Conservation (phyloP, 2,888 invertebrate genomes). For the Coelopa pilipes region DNA sequence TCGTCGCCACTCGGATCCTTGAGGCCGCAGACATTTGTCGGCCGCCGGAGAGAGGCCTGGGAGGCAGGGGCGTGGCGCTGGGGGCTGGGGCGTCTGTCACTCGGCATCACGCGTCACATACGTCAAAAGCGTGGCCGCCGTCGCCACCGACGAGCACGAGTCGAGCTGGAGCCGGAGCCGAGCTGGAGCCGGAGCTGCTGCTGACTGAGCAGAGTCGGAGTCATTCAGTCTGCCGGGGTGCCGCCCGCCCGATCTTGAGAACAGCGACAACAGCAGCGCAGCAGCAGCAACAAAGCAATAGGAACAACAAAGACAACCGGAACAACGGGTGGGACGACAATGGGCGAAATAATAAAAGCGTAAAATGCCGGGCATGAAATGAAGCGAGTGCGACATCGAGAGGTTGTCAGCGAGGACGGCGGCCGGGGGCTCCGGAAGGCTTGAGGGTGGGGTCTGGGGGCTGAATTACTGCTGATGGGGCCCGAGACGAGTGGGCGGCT, state of each 20-base stretch:
- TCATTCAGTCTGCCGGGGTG: constrained; percentile 28
- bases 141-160: constrained; percentile 9
- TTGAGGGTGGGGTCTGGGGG: background rate
- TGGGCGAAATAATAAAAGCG: background rate
- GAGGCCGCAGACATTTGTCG: constrained; percentile 38
- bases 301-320: constrained; percentile 29
- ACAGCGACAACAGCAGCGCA: constrained; percentile 1
- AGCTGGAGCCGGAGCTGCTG: background rate
- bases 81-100: constrained; percentile 23
- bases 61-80: background rate
- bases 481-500: constrained; percentile 30
- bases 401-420: background rate
- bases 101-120: constrained; percentile 50
- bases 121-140: constrained; percentile 47
- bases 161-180: no score
- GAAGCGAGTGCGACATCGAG: constrained; percentile 19
- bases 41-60: background rate
- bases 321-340: constrained; percentile 22
- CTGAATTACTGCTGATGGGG: constrained; percentile 42
- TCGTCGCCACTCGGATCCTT: constrained; percentile 13
- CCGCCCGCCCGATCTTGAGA: background rate
- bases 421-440: background rate
- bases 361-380: constrained; percentile 8
- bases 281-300: constrained; percentile 22
- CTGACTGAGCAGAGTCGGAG: background rate